Conservation (phyloP, 2,888 invertebrate species). For the Plebejus melissa region DNA sequence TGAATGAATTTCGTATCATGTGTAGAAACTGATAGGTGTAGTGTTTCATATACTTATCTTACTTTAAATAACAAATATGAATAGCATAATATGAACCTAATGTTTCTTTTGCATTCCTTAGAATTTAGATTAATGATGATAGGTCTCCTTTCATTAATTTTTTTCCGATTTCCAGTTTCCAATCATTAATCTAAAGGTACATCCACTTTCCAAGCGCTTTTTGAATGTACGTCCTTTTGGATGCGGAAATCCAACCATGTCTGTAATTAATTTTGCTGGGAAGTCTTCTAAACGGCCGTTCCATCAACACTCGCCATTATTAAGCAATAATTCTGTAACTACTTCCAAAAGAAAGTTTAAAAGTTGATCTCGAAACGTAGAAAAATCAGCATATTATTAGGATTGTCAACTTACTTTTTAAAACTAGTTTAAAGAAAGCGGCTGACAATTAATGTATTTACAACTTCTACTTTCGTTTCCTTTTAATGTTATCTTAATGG, state of each 20-base stretch:
- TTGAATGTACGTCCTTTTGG: not conserved
- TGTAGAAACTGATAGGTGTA: slow-evolving; percentile 2
- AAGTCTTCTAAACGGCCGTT: not conserved
- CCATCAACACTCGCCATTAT: no score
- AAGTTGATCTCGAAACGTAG: not conserved
- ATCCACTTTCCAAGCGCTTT: no score
- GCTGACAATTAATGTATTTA: slow-evolving; percentile 27
- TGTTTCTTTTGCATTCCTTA: not conserved
- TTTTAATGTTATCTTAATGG: slow-evolving; percentile 52
- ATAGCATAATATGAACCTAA: not conserved
- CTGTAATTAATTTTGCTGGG: not conserved
- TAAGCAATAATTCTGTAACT: no score
- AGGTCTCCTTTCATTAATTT: no score
- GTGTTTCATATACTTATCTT: not conserved
- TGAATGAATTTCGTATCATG: not conserved
- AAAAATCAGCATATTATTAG: not conserved
- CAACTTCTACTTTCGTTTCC: slow-evolving; percentile 46
- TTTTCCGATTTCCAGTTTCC: no score
- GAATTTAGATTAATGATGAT: no score
- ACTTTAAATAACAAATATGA: not conserved
- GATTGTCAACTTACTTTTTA: slow-evolving; percentile 1
- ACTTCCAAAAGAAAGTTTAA: no score
- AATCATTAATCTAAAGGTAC: no score
- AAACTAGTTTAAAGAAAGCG: slow-evolving; percentile 16
- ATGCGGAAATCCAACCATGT: not conserved